phyloP scores from a whole-genome alignment of 1,140 invertebrate genomes.

The Doryteuthis pealeii region DNA sequence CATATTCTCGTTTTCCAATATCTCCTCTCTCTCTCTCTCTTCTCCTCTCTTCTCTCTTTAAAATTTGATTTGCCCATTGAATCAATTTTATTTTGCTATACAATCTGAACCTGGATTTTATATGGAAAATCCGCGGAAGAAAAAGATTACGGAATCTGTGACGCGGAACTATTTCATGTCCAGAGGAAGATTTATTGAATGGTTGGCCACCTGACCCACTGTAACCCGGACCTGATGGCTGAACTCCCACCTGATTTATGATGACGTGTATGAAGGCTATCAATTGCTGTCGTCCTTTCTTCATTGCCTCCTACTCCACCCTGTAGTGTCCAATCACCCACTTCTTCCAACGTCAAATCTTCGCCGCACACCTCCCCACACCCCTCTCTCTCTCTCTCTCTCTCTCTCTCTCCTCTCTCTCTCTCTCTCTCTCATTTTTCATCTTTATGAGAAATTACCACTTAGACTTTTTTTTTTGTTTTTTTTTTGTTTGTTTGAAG shows the following conservation, averaged over 20 bases:
- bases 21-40: background rate
- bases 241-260: background rate
- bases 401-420: background rate
- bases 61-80: too few relatives aligned
- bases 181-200: background rate
- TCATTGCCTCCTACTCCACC: background rate
- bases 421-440: background rate
- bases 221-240: slow-evolving; percentile 1
- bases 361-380: background rate
- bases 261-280: slow-evolving; percentile 3
- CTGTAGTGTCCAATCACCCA: background rate
- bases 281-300: background rate
- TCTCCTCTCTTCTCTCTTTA: background rate
- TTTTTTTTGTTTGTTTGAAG: background rate
- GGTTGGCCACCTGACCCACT: background rate
- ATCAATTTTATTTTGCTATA: background rate
- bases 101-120: background rate
- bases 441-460: background rate
- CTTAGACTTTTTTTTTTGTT: background rate
- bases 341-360: background rate
- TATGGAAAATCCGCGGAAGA: background rate
- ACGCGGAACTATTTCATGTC: slow-evolving; percentile 3
- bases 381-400: background rate
- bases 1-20: too few relatives aligned
- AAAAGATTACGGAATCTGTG: background rate